Evolutionary conservation across 2,888 invertebrate species (phyloP).

Genomic region (Subacronicta megacephala): DNA sequence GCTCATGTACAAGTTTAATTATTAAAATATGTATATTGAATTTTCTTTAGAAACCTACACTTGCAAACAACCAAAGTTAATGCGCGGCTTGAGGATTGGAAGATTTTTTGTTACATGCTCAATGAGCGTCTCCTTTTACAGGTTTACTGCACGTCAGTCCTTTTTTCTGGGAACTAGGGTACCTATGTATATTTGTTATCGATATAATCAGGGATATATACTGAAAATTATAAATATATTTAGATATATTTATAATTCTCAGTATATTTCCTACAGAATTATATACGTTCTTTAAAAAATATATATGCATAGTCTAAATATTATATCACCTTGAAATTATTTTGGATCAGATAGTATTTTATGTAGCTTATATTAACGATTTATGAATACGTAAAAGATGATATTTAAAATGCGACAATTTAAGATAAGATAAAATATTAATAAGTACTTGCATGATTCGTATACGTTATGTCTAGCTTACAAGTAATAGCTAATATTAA

Average conservation of each 20-base stretch:
- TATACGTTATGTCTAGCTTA: constrained; percentile 6
- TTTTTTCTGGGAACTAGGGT: no score
- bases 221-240: no score
- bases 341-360: constrained; percentile 30
- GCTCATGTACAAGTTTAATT: constrained; percentile 44
- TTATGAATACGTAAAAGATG: constrained; percentile 38
- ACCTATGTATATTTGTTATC: no score
- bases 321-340: constrained; percentile 41
- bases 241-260: no score
- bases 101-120: not conserved
- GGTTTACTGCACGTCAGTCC: not conserved
- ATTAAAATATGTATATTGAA: constrained; percentile 20
- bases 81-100: not conserved
- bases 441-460: constrained; percentile 38
- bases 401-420: constrained; percentile 41
- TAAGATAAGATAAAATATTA: constrained; percentile 50
- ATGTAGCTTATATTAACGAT: constrained; percentile 10
- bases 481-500: constrained; percentile 11
- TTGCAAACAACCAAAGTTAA: not conserved
- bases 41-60: constrained; percentile 11
- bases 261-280: no score
- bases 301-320: constrained; percentile 23
- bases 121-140: not conserved
- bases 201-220: no score
- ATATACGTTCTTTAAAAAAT: not conserved